phyloP scores from a whole-genome alignment of 2,797 vertebrate genomes.

The Eulemur albifrons region DNA sequence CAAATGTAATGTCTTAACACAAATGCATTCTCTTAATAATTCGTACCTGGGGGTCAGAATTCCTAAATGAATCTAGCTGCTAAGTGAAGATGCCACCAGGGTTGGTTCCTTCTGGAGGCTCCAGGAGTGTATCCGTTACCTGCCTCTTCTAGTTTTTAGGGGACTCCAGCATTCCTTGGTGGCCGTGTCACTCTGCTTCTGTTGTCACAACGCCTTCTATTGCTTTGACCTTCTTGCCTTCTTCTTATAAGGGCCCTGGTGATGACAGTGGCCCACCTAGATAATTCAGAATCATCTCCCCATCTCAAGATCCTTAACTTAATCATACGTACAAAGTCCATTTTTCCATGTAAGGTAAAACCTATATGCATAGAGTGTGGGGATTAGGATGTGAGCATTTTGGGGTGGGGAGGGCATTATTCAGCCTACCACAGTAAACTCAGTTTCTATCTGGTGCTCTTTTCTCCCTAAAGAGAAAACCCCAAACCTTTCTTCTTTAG shows the following conservation, averaged over 20 bases:
- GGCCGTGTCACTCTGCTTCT: rapidly evolving
- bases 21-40: too few species aligned
- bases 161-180: background rate
- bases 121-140: background rate
- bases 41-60: background rate
- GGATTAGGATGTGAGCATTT: background rate
- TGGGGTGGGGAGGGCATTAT: rapidly evolving
- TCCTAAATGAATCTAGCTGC: background rate
- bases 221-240: background rate
- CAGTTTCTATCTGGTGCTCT: background rate
- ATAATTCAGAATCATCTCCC: background rate
- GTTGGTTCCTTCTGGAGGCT: background rate
- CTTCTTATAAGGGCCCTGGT: background rate
- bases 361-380: too few species aligned
- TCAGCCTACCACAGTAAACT: too few species aligned
- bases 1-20: background rate
- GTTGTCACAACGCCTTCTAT: rapidly evolving
- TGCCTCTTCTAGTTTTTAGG: background rate
- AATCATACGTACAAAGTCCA: too few species aligned
- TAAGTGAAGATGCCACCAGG: background rate
- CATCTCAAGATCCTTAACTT: background rate
- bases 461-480: background rate
- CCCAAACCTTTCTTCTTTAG: background rate
- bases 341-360: background rate
- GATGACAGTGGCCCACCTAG: too few species aligned